Conservation (phyloP, 1,140 invertebrate genomes). For the Drosophila pectinifera region DNA sequence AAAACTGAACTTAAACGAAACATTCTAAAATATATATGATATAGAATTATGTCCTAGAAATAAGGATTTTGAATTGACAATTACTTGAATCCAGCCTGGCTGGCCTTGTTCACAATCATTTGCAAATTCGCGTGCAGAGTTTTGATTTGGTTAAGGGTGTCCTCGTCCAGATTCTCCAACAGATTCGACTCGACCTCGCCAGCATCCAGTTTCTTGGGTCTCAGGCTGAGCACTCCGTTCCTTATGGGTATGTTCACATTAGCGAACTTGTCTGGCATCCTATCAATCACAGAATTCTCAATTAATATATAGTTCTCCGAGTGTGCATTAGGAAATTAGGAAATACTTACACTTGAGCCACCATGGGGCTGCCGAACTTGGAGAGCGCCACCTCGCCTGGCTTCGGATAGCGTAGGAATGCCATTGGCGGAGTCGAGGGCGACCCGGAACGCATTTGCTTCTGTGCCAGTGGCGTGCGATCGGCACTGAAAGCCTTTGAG, state of each 20-base stretch:
- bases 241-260: slow-evolving; percentile 87
- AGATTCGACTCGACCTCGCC: slow-evolving; percentile 66
- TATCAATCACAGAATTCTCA: slow-evolving; percentile 9
- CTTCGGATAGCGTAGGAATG: slow-evolving; percentile 86
- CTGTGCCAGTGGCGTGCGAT: slow-evolving; percentile 54
- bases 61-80: not conserved
- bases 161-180: slow-evolving; percentile 64
- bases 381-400: slow-evolving; percentile 88
- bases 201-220: slow-evolving; percentile 66
- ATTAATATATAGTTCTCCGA: not conserved
- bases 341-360: slow-evolving; percentile 84
- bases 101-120: slow-evolving; percentile 72
- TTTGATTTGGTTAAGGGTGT: slow-evolving; percentile 73
- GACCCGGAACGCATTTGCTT: slow-evolving; percentile 59
- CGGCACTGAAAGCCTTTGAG: slow-evolving; percentile 76
- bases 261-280: slow-evolving; percentile 85
- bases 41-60: slow-evolving; percentile 26
- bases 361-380: slow-evolving; percentile 87
- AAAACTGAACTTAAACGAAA: slow-evolving; percentile 37
- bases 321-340: accelerated
- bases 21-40: slow-evolving; percentile 44
- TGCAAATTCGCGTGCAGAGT: slow-evolving; percentile 76
- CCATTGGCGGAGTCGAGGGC: slow-evolving; percentile 86
- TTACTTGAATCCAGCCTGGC: slow-evolving; percentile 66
- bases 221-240: slow-evolving; percentile 85